phyloP scores from a whole-genome alignment of 2,113 vertebrate genomes.

The Alosa alosa region DNA sequence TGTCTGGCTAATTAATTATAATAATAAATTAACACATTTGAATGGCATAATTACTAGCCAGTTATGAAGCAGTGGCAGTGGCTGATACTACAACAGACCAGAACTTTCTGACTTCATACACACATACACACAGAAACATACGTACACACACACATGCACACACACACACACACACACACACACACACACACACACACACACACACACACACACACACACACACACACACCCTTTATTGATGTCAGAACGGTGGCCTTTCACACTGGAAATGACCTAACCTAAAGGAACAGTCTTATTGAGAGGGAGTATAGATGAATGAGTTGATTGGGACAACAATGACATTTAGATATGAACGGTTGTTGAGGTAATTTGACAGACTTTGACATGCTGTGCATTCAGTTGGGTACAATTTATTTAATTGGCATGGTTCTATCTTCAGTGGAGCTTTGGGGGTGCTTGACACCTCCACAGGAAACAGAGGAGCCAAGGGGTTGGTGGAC shows the following conservation, averaged over 20 bases:
- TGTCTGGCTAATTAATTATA: neutral
- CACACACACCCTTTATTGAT: neutral
- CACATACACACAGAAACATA: neutral
- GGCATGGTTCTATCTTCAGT: neutral
- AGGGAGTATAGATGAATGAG: neutral
- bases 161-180: conserved; percentile 22
- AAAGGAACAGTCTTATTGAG: neutral
- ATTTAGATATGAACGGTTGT: neutral
- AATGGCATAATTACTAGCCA: neutral
- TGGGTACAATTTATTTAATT: neutral
- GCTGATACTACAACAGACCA: neutral
- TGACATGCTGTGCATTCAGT: no score
- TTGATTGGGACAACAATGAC: neutral
- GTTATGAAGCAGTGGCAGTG: neutral
- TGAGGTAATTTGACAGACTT: neutral
- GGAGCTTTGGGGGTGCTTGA: neutral
- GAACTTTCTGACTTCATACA: neutral
- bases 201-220: conserved; percentile 18
- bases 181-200: conserved; percentile 23
- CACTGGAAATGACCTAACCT: neutral
- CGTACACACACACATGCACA: neutral
- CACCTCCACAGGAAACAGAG: neutral
- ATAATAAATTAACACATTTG: neutral
- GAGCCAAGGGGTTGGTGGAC: neutral
- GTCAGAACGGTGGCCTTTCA: neutral